A percentile compares a stretch with the other conserved stretches of the same genome.
Evolutionary conservation across 2,888 invertebrate genomes (phyloP).

Genomic region (Notodromas monacha): DNA sequence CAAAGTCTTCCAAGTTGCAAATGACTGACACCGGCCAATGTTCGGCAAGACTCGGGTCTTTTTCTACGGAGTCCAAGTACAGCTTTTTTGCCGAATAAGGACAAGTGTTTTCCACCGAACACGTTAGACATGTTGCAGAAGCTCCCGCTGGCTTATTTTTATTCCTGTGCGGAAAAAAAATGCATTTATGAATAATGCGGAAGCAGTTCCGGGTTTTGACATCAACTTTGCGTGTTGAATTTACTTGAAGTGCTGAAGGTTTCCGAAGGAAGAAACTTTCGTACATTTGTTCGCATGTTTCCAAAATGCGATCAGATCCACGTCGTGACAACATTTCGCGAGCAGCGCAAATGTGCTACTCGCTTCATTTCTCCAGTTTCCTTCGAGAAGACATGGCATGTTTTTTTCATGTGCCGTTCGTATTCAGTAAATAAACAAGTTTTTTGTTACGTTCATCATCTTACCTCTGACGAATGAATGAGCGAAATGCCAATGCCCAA

Average conservation of each 20-base stretch:
- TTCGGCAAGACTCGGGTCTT: conserved; percentile 9
- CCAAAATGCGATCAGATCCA: conserved; percentile 17
- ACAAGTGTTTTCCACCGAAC: conserved; percentile 15
- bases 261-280: conserved; percentile 15
- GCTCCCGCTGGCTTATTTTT: conserved; percentile 16
- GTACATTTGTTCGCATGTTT: conserved; percentile 14
- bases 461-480: conserved; percentile 15
- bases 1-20: conserved; percentile 12
- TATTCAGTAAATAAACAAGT: no score
- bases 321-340: conserved; percentile 19
- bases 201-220: conserved; percentile 12
- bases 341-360: conserved; percentile 16
- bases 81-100: conserved; percentile 18
- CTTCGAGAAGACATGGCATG: conserved; percentile 10
- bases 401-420: no score
- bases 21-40: conserved; percentile 11
- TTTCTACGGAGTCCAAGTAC: conserved; percentile 13
- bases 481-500: conserved; percentile 18
- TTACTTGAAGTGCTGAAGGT: conserved; percentile 14
- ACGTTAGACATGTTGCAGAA: conserved; percentile 15
- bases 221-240: no score
- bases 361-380: conserved; percentile 17
- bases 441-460: conserved; percentile 1
- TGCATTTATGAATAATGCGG: no score
- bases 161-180: conserved; percentile 15